phyloP scores from a whole-genome alignment of 2,888 invertebrate genomes.

The Hypselothyrea guttata region DNA sequence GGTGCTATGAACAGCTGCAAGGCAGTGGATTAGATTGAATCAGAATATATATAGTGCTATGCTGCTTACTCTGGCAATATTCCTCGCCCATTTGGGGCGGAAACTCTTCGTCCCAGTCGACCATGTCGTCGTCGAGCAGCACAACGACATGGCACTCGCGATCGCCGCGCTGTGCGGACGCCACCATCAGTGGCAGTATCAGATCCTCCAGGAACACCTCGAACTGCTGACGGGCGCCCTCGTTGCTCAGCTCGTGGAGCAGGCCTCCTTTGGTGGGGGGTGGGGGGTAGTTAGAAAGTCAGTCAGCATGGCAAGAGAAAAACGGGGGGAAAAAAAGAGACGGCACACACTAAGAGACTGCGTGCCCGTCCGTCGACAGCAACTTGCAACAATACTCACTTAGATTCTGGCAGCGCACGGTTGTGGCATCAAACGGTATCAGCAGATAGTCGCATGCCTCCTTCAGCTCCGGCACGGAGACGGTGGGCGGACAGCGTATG shows the following conservation, averaged over 20 bases:
- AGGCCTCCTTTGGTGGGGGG: conserved; percentile 88
- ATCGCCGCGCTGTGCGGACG: conserved; percentile 95
- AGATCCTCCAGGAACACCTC: conserved; percentile 97
- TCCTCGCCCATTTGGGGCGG: conserved; percentile 99
- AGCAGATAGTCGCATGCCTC: conserved; percentile 99
- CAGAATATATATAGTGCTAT: background rate
- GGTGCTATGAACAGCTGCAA: conserved; percentile 93
- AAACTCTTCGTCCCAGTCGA: conserved; percentile 99
- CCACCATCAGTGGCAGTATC: conserved; percentile 98
- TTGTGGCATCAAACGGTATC: conserved; percentile 98
- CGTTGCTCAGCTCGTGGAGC: conserved; percentile 98
- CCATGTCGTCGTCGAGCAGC: conserved; percentile 95
- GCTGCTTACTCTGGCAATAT: conserved; percentile 93
- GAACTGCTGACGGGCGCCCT: conserved; percentile 99
- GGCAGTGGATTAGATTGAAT: background rate
- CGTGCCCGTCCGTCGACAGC: conserved; percentile 36
- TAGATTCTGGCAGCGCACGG: conserved; percentile 97
- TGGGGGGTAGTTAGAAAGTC: conserved; percentile 51
- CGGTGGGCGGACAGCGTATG: conserved; percentile 96
- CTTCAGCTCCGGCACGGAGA: conserved; percentile 96
- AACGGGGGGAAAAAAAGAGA: conserved; percentile 37
- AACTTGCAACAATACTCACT: conserved; percentile 84
- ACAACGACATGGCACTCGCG: conserved; percentile 99
- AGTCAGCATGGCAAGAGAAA: conserved; percentile 49
- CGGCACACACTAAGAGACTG: conserved; percentile 65